phyloP scores from a whole-genome alignment of 2,797 vertebrate species.

The Aulostomus chinensis region DNA sequence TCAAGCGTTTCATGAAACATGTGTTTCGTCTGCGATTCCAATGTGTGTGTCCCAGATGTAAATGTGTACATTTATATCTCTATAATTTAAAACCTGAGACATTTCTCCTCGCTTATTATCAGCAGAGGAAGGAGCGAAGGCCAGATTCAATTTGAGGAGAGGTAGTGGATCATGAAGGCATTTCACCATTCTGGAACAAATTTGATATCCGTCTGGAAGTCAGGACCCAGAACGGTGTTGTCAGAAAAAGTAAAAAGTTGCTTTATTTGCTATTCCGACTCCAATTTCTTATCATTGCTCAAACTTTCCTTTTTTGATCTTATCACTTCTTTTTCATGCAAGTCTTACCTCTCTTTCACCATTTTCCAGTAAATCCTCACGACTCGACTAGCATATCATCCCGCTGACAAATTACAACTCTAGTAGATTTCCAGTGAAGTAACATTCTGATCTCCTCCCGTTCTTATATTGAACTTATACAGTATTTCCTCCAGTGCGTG shows the following conservation, averaged over 20 bases:
- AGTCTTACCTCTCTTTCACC: background rate
- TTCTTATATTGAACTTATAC: too few relatives aligned
- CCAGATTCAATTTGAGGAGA: constrained; percentile 67
- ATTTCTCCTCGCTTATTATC: constrained; percentile 47
- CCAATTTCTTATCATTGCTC: constrained; percentile 54
- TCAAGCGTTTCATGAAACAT: constrained; percentile 33
- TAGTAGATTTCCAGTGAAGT: constrained; percentile 3
- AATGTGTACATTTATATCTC: constrained; percentile 53
- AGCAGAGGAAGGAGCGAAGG: constrained; percentile 44
- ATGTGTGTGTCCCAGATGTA: constrained; percentile 25
- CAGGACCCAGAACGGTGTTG: constrained; percentile 62
- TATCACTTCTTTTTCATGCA: constrained; percentile 6
- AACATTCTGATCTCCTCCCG: too few relatives aligned
- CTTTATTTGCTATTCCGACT: constrained; percentile 60
- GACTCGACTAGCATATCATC: constrained; percentile 18
- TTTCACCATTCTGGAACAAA: constrained; percentile 65
- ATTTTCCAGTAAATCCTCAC: constrained; percentile 14
- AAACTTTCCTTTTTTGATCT: constrained; percentile 44
- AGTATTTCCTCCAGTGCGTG: constrained; percentile 22
- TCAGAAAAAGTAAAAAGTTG: constrained; percentile 57
- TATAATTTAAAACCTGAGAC: constrained; percentile 51
- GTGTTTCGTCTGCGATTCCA: constrained; percentile 14
- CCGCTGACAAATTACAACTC: constrained; percentile 27
- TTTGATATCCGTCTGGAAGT: constrained; percentile 70
- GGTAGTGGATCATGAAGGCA: constrained; percentile 70